Conservation (phyloP, 1,140 invertebrate species). For the Saccostrea echinata region DNA sequence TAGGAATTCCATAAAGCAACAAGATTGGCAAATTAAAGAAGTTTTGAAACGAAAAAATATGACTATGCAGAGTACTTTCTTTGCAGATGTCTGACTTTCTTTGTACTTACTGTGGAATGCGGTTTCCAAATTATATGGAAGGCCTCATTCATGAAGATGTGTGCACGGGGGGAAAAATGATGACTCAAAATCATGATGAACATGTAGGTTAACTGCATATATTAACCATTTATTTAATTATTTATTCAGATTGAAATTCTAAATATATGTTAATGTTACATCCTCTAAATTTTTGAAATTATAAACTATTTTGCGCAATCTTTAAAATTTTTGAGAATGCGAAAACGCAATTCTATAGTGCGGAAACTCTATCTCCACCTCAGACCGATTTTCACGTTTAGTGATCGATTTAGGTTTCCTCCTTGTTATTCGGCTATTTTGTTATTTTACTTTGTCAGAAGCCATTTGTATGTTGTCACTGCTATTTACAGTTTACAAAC, state of each 20-base stretch:
- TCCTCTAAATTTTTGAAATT: neutral
- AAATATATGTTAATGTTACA: neutral
- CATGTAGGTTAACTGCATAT: neutral
- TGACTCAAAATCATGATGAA: neutral
- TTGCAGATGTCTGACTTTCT: slow-evolving; percentile 39
- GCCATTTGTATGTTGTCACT: slow-evolving; percentile 14
- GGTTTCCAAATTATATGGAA: slow-evolving; percentile 15
- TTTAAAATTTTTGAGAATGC: slow-evolving; percentile 14
- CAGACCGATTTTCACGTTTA: neutral
- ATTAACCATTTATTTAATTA: neutral
- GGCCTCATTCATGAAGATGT: slow-evolving; percentile 12
- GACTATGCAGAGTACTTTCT: neutral
- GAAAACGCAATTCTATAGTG: neutral
- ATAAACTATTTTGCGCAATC: neutral
- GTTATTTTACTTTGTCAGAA: neutral
- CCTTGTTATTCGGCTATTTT: neutral
- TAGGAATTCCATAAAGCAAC: neutral
- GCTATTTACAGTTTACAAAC: slow-evolving; percentile 9
- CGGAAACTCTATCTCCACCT: neutral
- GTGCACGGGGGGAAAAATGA: neutral
- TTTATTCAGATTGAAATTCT: neutral
- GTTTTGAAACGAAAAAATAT: neutral
- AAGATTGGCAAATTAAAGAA: neutral
- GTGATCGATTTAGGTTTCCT: neutral
- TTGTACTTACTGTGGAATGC: slow-evolving; percentile 10